Evolutionary conservation across 2,888 invertebrate genomes (phyloP).

Genomic region (Hoplodrina blanda): DNA sequence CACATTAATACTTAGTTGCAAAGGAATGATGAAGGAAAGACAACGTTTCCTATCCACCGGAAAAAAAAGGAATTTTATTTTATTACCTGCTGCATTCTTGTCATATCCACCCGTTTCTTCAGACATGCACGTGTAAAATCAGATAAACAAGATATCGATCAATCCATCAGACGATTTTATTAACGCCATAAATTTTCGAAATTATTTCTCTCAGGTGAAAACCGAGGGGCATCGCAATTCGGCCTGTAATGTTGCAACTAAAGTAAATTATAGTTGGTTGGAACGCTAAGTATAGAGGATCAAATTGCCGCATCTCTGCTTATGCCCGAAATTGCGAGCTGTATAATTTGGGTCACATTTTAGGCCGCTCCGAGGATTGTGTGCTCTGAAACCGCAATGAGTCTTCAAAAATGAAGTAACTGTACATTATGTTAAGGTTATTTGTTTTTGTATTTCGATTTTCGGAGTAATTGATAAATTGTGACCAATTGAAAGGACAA

Average conservation of each 20-base stretch:
- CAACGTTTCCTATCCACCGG: constrained; percentile 2
- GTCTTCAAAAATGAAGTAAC: constrained; percentile 61
- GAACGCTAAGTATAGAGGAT: constrained; percentile 73
- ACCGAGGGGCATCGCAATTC: constrained; percentile 71
- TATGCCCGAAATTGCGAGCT: constrained; percentile 53
- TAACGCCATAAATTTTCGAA: constrained; percentile 77
- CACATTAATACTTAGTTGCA: constrained; percentile 3
- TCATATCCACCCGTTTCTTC: constrained; percentile 51
- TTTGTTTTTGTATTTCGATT: constrained; percentile 50
- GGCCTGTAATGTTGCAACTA: constrained; percentile 73
- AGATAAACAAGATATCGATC: constrained; percentile 76
- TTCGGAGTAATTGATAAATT: constrained; percentile 56
- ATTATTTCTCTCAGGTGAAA: constrained; percentile 74
- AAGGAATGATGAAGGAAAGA: constrained; percentile 17
- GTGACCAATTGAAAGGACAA: constrained; percentile 35
- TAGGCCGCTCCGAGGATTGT: constrained; percentile 38
- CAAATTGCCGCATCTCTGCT: constrained; percentile 58
- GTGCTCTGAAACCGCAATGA: constrained; percentile 56
- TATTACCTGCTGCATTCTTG: constrained; percentile 33
- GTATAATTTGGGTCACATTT: constrained; percentile 65
- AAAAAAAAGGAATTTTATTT: constrained; percentile 8
- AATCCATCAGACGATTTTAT: constrained; percentile 78
- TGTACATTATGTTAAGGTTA: constrained; percentile 57
- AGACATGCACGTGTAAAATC: constrained; percentile 44
- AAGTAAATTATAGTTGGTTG: constrained; percentile 78